Evolutionary conservation across 2,797 vertebrate genomes (phyloP), one percentile per base, ranked within the genome.

Genomic region (Takifugu rubripes): DNA sequence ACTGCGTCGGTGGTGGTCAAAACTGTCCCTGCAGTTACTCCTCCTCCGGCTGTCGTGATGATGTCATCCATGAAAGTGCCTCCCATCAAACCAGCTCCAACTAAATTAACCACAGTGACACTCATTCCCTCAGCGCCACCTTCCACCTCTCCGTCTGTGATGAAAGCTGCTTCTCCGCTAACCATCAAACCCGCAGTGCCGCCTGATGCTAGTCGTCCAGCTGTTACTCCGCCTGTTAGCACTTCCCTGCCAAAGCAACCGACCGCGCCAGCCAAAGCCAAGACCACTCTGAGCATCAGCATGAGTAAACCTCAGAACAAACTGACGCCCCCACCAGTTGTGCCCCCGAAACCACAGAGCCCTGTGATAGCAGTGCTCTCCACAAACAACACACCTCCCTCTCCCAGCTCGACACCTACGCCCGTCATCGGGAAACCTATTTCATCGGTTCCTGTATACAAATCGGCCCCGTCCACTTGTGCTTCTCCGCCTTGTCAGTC

Each of bases 381-480:
- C 21, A 60, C 72, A 29, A 68, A 51, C 68, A 82, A 56, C n/a
- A 79, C 84, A 43, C 49, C 89, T 25, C 85, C 84, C 0, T 76
- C 88, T 36, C 82, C 89, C 8, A 72, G 64, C 11, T 65, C 74
- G 0, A 51, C 77, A 17, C 64, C 88, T 6, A 77, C 79, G 16
- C 72, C 87, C 9, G 36, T 54, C 52, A 91, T 93, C 0, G 91
- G 92, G 24, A 92, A 92, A 55, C 92, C 92, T 3, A 92, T 93
- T 71, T 92, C 91, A 11, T 90, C 92, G 0, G 67, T 93, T 43
- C 92, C 92, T 0, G 88, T 89, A 90, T 93, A 93, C 21, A 70
- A 66, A 25, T 82, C 89, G 0, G n/a, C 89, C 31, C 68, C 68
- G 3, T 59, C 81, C 2, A 45, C 78, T 11, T 78, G 57, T 9